Evolutionary conservation across 1,140 invertebrate genomes (phyloP), one percentile per base, ranked within the genome.

Genomic region (Drosophila ohnishii): DNA sequence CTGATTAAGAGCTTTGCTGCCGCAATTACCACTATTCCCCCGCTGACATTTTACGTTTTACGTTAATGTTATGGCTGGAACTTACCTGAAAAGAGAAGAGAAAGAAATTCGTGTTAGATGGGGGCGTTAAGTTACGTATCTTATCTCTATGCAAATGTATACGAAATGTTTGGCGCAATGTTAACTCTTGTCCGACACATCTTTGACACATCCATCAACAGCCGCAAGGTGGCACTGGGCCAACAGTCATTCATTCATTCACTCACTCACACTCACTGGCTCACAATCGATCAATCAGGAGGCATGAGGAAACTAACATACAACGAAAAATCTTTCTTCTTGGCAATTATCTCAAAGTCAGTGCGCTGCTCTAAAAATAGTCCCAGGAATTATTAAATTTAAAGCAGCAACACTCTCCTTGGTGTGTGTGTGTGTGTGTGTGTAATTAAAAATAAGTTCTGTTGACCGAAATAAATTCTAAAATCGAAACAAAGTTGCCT

Each of bases 381-480:
- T 3, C 22, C 0, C 7, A 28, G 19, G 63, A 55, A 63, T 78
- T 75, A 78, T 83, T 82, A 82, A 75, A 75, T 83, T 82, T 62
- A 65, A 60, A 58, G 74, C 80, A 72, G 40, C 50, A 40, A 40
- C 48, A 32, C 44, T 42, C 44, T 32, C 44, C n/a, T 22, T 35
- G 56, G 37, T 42, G 4, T n/a, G 25, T 25, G 6, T 25, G 11
- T 11, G 44, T 25, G 19, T 47, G 22, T 63, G 14, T 63, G 51
- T 61, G 51, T 69, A 85, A 81, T 86, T 81, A 76, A 75, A 87
- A 86, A 79, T 82, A 78, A 78, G 75, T 75, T 62, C 74, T 69
- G 76, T 86, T 87, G 79, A 87, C 79, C 82, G 75, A 86, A 87
- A 86, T 87, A 80, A 84, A 80, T 74, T 86, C 64, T 73, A 72